A percentile compares a stretch with the other conserved stretches of the same genome.
Conservation (phyloP, 2,888 invertebrate genomes). For the Acrocyrtus sp. region DNA sequence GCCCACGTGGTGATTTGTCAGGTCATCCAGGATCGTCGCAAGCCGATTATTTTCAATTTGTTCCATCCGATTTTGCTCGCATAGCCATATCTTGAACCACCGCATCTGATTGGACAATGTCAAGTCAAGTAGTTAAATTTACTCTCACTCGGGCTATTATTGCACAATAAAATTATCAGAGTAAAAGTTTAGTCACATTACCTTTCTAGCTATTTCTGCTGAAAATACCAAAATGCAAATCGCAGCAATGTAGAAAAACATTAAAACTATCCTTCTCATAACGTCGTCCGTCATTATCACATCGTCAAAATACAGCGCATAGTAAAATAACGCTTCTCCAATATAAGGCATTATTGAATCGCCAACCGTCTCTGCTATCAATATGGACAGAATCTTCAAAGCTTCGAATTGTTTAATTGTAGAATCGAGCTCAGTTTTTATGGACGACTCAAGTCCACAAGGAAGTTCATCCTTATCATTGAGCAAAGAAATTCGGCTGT, state of each 20-base stretch:
- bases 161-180: too few species aligned
- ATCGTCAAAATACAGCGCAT: constrained; percentile 29
- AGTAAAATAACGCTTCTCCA: constrained; percentile 36
- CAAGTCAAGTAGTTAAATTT: too few species aligned
- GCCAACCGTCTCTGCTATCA: constrained; percentile 24
- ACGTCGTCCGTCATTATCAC: constrained; percentile 16
- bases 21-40: constrained; percentile 2
- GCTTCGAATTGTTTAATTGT: constrained; percentile 24
- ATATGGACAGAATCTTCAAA: constrained; percentile 21
- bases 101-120: too few species aligned
- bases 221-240: constrained; percentile 31
- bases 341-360: constrained; percentile 16
- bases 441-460: background rate
- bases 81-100: constrained; percentile 24
- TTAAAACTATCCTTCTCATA: constrained; percentile 12
- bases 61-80: constrained; percentile 2
- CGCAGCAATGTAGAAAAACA: constrained; percentile 24
- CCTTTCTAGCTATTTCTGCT: constrained; percentile 35
- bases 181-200: background rate
- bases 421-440: constrained; percentile 2
- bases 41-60: constrained; percentile 20
- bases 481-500: constrained; percentile 1
- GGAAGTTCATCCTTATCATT: background rate
- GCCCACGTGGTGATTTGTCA: constrained; percentile 10
- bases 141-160: too few species aligned